Base-by-base conservation (phyloP, 2,113 vertebrate genomes). In the Prolemur simus region DNA sequence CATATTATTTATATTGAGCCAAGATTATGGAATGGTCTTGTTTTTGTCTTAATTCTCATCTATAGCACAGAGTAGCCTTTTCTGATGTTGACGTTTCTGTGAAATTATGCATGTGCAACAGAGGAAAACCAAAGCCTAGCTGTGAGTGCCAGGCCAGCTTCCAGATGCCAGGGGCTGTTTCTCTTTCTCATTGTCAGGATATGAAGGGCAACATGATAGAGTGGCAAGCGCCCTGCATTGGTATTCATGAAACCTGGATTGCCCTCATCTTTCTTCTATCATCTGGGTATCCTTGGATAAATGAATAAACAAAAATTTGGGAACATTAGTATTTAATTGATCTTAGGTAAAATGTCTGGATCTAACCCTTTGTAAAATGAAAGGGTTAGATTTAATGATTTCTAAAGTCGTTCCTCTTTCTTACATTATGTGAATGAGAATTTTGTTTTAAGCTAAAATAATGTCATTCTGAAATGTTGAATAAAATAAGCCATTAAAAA, bases 381-480 rank as follows among this genome's bases (percentile, higher is more conserved):
- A 5, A 89, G 3, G 23, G 11, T 34, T 83, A 34, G 34, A 60
- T 29, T 47, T 42, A 60, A 71, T n/a, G 37, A 76, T 87, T 34
- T 42, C 27, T 76, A 77, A 92, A 69, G 66, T 58, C 64, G 4
- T 80, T 83, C 8, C 25, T 14, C 39, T 84, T 74, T 34, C 27
- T 74, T 68, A 34, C 15, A 47, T 69, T 76, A 5, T 80, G 18
- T 21, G 21, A 63, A 54, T 84, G 45, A 49, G 6, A 84, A 86
- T 69, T 66, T 86, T 52, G 3, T 34, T 83, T 66, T 76, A 90
- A 83, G 6, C 20, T 73, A 80, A 54, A 17, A 94, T 80, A 37
- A 87, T 68, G 87, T 47, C 8, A 42, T 64, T 90, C 37, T 74
- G 17, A 94, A 91, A 90, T 87, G 34, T 64, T 76, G 12, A 94